Conservation (phyloP, 1,140 invertebrate species). For the Zaprionus tsacasi region DNA sequence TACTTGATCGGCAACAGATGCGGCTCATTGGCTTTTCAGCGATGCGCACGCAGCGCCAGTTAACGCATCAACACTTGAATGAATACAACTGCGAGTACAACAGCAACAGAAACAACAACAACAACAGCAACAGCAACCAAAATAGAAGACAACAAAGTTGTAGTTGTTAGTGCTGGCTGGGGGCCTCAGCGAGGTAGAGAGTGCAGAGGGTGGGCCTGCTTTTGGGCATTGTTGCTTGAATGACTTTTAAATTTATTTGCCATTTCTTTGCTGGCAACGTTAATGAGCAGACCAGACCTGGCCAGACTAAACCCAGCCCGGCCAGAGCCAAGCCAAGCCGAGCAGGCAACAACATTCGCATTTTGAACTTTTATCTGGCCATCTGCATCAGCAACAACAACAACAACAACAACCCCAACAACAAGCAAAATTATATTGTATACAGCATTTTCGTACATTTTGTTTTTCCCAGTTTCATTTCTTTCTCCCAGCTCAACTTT, state of each 20-base stretch:
- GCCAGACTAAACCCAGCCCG: constrained; percentile 34
- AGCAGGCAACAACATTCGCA: constrained; percentile 62
- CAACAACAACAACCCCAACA: constrained; percentile 50
- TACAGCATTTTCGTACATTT: constrained; percentile 71
- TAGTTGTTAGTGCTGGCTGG: constrained; percentile 24
- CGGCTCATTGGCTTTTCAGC: constrained; percentile 79
- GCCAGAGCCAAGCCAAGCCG: constrained; percentile 27
- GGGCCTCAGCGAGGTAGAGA: background rate
- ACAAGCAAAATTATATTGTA: constrained; percentile 70
- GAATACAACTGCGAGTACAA: constrained; percentile 43
- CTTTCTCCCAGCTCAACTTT: constrained; percentile 69
- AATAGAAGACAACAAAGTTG: constrained; percentile 44
- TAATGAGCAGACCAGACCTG: constrained; percentile 62
- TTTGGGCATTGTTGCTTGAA: constrained; percentile 76
- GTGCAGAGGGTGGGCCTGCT: constrained; percentile 29
- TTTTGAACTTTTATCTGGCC: constrained; percentile 80
- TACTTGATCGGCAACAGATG: constrained; percentile 60
- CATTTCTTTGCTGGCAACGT: constrained; percentile 78
- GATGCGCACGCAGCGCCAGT: constrained; percentile 77
- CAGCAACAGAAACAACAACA: constrained; percentile 22
- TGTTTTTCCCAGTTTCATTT: constrained; percentile 51
- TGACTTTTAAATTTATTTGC: constrained; percentile 83
- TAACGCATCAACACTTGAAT: constrained; percentile 81
- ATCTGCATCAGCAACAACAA: constrained; percentile 51
- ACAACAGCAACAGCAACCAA: constrained; percentile 19